A percentile compares a stretch with the other conserved stretches of the same genome.
Evolutionary conservation across 2,888 invertebrate species (phyloP).

Genomic region (Lasioglossum morio): DNA sequence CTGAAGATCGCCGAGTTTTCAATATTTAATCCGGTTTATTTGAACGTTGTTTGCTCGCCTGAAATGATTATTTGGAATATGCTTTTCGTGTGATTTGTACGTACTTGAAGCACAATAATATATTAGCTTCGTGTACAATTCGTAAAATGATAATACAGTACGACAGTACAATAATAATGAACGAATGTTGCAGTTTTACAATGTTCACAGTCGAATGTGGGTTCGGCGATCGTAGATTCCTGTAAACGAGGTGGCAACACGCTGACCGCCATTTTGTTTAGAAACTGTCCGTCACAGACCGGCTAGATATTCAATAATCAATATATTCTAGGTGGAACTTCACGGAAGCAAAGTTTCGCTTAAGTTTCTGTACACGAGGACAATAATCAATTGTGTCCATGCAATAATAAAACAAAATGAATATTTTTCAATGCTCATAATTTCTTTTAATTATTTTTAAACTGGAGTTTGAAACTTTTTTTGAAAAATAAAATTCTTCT

Average conservation of each 20-base stretch:
- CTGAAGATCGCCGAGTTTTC: background rate
- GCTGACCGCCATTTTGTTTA: conserved; percentile 18
- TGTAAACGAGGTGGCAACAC: conserved; percentile 6
- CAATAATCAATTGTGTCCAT: background rate
- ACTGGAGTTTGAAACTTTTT: background rate
- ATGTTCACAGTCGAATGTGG: background rate
- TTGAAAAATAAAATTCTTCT: background rate
- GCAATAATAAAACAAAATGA: background rate
- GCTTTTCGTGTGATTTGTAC: too few relatives aligned
- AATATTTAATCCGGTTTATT: background rate
- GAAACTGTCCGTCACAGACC: conserved; percentile 8
- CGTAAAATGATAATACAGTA: background rate
- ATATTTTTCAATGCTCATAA: background rate
- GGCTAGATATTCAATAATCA: conserved; percentile 14
- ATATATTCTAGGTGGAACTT: conserved; percentile 15
- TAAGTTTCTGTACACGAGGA: background rate
- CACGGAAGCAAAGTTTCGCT: background rate
- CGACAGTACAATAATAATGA: background rate
- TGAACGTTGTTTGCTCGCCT: background rate
- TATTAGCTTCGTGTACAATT: background rate
- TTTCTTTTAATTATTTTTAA: background rate
- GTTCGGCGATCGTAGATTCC: background rate
- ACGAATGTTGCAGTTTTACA: background rate
- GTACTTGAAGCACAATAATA: background rate
- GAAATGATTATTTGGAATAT: background rate